Evolutionary conservation across 2,888 invertebrate species (phyloP).

Genomic region (Spilosoma lubricipeda): DNA sequence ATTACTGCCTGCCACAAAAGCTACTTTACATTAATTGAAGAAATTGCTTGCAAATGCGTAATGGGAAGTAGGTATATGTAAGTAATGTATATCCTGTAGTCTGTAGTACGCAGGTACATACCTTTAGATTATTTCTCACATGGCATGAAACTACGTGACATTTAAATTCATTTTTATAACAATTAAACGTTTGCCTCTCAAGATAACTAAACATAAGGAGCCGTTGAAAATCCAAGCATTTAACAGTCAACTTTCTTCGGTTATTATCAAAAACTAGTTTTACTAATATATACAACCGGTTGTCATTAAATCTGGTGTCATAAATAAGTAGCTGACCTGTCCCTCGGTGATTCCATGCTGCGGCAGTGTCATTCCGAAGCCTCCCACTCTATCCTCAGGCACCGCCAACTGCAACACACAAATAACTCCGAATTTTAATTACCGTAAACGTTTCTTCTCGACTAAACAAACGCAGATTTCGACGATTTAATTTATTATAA

Average conservation of each 20-base stretch:
- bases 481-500: slow-evolving; percentile 23
- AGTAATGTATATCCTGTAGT: background rate
- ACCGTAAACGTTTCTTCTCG: background rate
- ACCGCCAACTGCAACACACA: slow-evolving; percentile 61
- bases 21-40: background rate
- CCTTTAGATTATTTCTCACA: background rate
- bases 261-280: background rate
- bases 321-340: slow-evolving; percentile 79
- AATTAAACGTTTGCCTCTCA: background rate
- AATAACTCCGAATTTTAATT: slow-evolving; percentile 10
- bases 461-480: background rate
- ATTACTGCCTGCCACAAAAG: background rate
- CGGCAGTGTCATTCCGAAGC: slow-evolving; percentile 71
- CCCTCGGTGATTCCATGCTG: slow-evolving; percentile 85
- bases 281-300: background rate
- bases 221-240: background rate
- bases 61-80: background rate
- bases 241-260: background rate
- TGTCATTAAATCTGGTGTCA: background rate
- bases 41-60: background rate
- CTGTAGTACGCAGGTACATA: background rate
- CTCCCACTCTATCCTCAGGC: slow-evolving; percentile 49
- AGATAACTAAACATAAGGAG: background rate
- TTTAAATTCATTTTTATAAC: background rate
- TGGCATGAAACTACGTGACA: background rate